Evolutionary conservation across 1,140 invertebrate species (phyloP).

Genomic region (Drepana arcuata): DNA sequence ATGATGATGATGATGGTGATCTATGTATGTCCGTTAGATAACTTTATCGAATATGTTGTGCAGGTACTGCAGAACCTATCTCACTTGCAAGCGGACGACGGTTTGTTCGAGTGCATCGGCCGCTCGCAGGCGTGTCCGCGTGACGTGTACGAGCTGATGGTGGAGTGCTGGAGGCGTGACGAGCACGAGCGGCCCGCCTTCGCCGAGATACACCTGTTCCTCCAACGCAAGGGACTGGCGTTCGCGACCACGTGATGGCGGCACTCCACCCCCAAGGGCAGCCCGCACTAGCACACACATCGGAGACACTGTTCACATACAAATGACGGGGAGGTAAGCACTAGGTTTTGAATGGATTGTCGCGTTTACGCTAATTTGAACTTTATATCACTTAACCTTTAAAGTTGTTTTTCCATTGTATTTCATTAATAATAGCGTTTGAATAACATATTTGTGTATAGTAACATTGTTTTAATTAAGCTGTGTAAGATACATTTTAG

Average conservation of each 20-base stretch:
- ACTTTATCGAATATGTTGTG: too few relatives aligned
- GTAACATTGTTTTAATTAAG: too few relatives aligned
- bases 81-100: constrained; percentile 76
- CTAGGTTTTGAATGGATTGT: constrained; percentile 11
- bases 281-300: constrained; percentile 11
- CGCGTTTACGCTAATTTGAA: too few relatives aligned
- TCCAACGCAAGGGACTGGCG: constrained; percentile 87
- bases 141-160: constrained; percentile 91
- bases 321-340: constrained; percentile 4
- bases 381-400: too few relatives aligned
- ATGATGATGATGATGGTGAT: too few relatives aligned
- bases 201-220: constrained; percentile 88
- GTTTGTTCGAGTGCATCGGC: constrained; percentile 77
- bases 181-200: constrained; percentile 87
- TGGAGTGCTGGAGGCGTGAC: constrained; percentile 90
- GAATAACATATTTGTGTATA: too few relatives aligned
- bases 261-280: constrained; percentile 8
- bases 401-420: too few relatives aligned
- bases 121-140: constrained; percentile 82
- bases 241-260: constrained; percentile 75
- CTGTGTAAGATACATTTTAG: too few relatives aligned
- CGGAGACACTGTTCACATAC: constrained; percentile 17
- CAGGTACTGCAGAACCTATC: constrained; percentile 82
- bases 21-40: too few relatives aligned
- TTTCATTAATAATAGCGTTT: too few relatives aligned